Evolutionary conservation across 2,113 vertebrate species (phyloP).

Genomic region (Glaucomys volans): DNA sequence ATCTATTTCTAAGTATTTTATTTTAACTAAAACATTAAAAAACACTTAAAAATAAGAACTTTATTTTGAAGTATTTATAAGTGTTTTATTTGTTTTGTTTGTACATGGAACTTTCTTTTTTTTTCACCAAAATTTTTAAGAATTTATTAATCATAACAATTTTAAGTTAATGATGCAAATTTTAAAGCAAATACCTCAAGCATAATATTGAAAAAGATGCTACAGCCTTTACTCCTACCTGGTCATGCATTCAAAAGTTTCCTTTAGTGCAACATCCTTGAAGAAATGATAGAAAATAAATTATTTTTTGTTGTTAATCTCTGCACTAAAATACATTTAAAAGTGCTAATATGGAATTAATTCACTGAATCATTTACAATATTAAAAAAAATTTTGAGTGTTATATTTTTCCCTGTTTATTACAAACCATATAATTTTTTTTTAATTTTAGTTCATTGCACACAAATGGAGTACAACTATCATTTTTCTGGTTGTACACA

Average conservation of each 20-base stretch:
- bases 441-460: no score
- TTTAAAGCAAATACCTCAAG: constrained; percentile 24
- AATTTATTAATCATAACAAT: not conserved
- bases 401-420: not conserved
- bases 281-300: not conserved
- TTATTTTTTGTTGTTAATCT: not conserved
- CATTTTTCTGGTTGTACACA: no score
- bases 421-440: not conserved
- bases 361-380: not conserved
- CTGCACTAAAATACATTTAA: not conserved
- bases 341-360: not conserved
- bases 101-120: not conserved
- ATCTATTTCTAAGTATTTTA: not conserved
- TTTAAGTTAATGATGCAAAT: not conserved
- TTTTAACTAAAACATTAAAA: not conserved
- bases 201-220: not conserved
- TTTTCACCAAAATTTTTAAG: not conserved
- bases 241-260: not conserved
- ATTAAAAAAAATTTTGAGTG: not conserved
- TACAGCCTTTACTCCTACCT: not conserved
- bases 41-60: not conserved
- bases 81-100: not conserved
- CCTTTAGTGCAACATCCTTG: not conserved
- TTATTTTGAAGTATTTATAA: not conserved
- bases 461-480: no score